phyloP scores from a whole-genome alignment of 2,113 vertebrate species.

The Pseudonaja textilis region DNA sequence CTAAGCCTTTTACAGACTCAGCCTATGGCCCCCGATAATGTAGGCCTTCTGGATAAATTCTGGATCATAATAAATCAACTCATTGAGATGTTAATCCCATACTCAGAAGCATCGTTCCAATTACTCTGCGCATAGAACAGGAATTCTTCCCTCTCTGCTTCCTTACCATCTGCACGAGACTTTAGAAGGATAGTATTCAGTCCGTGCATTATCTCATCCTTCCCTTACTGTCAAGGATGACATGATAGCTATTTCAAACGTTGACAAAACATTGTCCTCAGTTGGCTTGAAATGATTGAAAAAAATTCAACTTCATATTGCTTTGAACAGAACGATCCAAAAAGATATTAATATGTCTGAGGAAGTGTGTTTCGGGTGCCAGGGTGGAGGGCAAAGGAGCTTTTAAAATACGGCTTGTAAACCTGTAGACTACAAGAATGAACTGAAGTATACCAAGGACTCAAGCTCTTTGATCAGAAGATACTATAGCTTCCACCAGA shows the following conservation, averaged over 20 bases:
- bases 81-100: background rate
- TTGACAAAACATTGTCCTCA: background rate
- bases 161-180: constrained; percentile 22
- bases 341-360: background rate
- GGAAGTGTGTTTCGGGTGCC: background rate
- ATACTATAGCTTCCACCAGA: background rate
- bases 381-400: background rate
- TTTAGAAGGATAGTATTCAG: constrained; percentile 38
- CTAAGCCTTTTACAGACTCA: too few relatives aligned
- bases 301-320: background rate
- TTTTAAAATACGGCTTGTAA: background rate
- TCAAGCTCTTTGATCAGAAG: background rate
- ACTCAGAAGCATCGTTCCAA: background rate
- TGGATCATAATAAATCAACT: background rate
- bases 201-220: constrained; percentile 36
- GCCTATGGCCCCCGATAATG: too few relatives aligned
- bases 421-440: background rate
- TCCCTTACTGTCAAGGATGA: constrained; percentile 6
- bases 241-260: background rate
- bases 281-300: background rate
- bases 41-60: background rate
- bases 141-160: background rate
- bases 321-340: background rate
- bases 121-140: background rate
- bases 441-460: background rate